Base-by-base conservation (phyloP, 1,140 invertebrate genomes). In the Drosophila parvula region DNA sequence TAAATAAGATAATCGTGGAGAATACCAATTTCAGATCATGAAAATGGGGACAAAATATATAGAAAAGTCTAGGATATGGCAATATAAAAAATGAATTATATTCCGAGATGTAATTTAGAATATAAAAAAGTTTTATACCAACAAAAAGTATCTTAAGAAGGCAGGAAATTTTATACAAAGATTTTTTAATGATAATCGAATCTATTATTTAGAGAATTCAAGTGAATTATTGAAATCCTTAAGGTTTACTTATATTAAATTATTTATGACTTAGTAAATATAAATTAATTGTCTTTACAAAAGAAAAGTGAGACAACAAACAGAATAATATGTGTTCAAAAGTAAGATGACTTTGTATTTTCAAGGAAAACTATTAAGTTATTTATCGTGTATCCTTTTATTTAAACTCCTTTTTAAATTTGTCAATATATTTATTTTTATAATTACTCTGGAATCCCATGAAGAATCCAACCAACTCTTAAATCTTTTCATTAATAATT, bases 21-120 rank as follows among this genome's bases (percentile, higher is more conserved):
- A 50, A 64, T 60, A 44, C 36, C 3, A 61, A 58, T 43, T 57
- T 28, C 2, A 10, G 32, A 53, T 61, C 14, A n/a, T 1, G 6
- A 7, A 44, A 58, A 45, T 30, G 12, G 14, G 8, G 2, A 6
- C 6, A 10, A 9, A 9, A 18, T 5, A 44, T 16, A 43, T 12
- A 11, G 9, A 11, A 28, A 16, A 28, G 11, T 9, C 0, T 4
- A n/a, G 12, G 6, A 3, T 34, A 51, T 12, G 0, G 12, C 0
- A 51, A 34, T 14, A n/a, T n/a, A 50, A 12, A 16, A 32, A 2
- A 3, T 6, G 11, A 14, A 11, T 16, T 6, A 0, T 0, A 12
- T 51, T 51, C 1, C 0, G 0, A 34, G 0, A 22, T 12, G 14
- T 6, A 18, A 48, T 48, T 48, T n/a, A 16, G 2, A n/a, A 28